Base-by-base conservation (phyloP, 2,888 invertebrate species). In the Elmis aenea region DNA sequence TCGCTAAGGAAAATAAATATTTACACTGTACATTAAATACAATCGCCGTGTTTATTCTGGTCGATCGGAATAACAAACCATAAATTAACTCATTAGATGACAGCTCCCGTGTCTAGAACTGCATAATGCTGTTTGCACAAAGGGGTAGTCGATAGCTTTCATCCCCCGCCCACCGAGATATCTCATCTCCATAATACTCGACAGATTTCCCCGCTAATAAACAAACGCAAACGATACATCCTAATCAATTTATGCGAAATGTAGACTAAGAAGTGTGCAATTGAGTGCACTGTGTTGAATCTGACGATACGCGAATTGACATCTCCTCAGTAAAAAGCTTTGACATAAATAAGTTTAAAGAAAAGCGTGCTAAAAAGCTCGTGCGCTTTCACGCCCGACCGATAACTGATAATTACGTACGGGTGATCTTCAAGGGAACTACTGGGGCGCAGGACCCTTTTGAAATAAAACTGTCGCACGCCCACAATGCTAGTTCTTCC, bases 321-420 rank as follows among this genome's bases (percentile, higher is more conserved):
- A 59, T 61, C 54, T 50, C 51, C 45, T 54, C 58, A 62, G 58
- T 57, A 60, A 61, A 62, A 61, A 59, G 64, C 64, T 63, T 64
- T 64, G 64, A 64, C 59, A 62, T 60, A 63, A 66, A 66, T 64
- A 65, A 64, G 61, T 61, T 64, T 64, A 62, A 64, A 64, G 63
- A 64, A 62, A 58, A 57, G 54, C 60, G 61, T 57, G 59, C 59
- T 59, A 63, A 65, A 66, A 63, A 64, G 63, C 59, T 61, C 57
- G 63, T 58, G 60, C 57, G 61, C 62, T 60, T 62, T 66, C 59
- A 62, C 61, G 61, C 56, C 54, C 52, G 57, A 59, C 34, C 51
- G 66, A 60, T 66, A 66, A 66, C 66, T 59, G 66, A 66, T 67
- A 67, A 67, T 67, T 67, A 67, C 65, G 65, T 64, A 60, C 66